Conservation (phyloP, 1,140 invertebrate species). For the Dendroctonus ponderosae region DNA sequence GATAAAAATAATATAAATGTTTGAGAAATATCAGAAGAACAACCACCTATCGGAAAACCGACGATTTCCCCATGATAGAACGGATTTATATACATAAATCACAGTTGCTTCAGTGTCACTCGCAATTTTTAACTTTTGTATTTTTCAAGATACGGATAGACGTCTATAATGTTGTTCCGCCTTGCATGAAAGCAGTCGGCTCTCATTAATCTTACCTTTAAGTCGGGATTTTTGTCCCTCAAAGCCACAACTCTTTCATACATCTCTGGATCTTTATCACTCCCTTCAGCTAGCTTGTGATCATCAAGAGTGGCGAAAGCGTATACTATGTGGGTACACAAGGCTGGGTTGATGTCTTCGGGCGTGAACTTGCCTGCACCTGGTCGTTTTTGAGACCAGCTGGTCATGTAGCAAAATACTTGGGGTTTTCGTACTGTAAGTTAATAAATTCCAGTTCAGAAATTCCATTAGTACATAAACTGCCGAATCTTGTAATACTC, state of each 20-base stretch:
- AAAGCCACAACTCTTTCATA: slow-evolving; percentile 80
- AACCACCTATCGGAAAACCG: no score
- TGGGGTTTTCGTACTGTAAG: slow-evolving; percentile 71
- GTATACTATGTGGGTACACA: slow-evolving; percentile 92
- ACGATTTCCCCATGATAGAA: no score
- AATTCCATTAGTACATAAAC: no score
- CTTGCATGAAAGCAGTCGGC: not conserved
- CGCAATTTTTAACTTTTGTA: no score
- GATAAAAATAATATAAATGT: no score
- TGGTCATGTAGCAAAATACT: slow-evolving; percentile 91
- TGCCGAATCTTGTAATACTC: no score
- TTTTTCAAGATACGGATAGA: no score
- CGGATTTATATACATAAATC: no score
- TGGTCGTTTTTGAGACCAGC: slow-evolving; percentile 88
- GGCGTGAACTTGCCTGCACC: slow-evolving; percentile 83
- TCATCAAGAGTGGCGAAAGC: slow-evolving; percentile 89
- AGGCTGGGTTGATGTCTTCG: slow-evolving; percentile 79
- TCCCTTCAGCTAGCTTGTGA: slow-evolving; percentile 72
- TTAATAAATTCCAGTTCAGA: not conserved
- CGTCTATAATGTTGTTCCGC: no score
- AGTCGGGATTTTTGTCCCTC: slow-evolving; percentile 83
- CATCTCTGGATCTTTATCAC: slow-evolving; percentile 78
- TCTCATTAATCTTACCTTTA: slow-evolving; percentile 63
- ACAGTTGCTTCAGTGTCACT: no score
- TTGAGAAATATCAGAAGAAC: no score